Percentiles rank a stretch among this genome's conserved stretches.
Evolutionary conservation across 1,140 invertebrate genomes (phyloP).

Genomic region (Penaeus vannamei): DNA sequence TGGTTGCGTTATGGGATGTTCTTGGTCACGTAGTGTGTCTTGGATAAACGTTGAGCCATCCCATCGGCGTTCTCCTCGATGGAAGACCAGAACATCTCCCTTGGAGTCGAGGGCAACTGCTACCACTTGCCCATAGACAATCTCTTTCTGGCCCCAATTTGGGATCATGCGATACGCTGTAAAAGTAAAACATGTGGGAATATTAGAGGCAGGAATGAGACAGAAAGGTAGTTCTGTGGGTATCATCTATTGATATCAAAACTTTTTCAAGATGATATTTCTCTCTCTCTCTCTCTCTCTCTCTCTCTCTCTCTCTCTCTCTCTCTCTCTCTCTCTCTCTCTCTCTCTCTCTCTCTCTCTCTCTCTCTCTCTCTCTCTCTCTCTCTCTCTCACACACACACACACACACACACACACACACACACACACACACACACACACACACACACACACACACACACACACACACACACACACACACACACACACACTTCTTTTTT

Average conservation of each 20-base stretch:
- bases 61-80: slow-evolving; percentile 85
- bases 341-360: no score
- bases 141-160: slow-evolving; percentile 71
- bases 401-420: neutral
- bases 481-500: neutral
- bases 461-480: neutral
- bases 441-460: neutral
- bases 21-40: slow-evolving; percentile 76
- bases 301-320: no score
- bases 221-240: no score
- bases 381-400: no score
- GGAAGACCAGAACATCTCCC: slow-evolving; percentile 87
- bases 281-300: no score
- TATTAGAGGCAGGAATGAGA: no score
- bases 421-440: neutral
- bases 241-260: no score
- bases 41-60: slow-evolving; percentile 70
- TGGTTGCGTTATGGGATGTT: slow-evolving; percentile 81
- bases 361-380: no score
- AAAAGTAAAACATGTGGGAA: neutral
- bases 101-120: slow-evolving; percentile 83
- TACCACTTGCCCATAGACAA: slow-evolving; percentile 82
- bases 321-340: no score
- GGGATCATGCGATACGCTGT: slow-evolving; percentile 51
- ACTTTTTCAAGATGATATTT: no score